Base-by-base conservation (phyloP, 1,140 invertebrate species). In the Cyphomyrmex costatus region DNA sequence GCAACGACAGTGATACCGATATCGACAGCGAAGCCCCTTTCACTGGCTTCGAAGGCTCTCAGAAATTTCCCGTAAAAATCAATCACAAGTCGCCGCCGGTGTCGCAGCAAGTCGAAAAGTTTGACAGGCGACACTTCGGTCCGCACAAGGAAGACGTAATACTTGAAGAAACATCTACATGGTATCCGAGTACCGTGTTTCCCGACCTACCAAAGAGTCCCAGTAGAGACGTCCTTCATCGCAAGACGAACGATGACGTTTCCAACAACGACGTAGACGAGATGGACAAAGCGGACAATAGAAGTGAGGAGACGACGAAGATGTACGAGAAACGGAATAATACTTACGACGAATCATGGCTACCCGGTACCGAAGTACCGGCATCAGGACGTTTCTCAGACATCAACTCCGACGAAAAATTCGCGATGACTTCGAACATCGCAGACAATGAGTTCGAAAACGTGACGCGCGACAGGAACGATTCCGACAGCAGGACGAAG, bases 51-150 rank as follows among this genome's bases (percentile, higher is more conserved):
- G 92, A 92, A 42, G 92, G 93, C 24, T 93, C 93, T 21, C 92
- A 93, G 79, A 94, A 94, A 60, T 92, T 94, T 60, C 92, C 93
- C 8, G 87, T 92, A 36, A 92, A 92, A 88, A 86, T 92, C 73
- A 94, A 92, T 77, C 90, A 94, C 60, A 93, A 93, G 78, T 91
- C 92, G 33, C 68, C 88, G 46, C 58, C 91, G 0, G 71, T 66
- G 10, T 51, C 86, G 12, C 74, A 87, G 68, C 90, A 92, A 10
- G 68, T 86, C 14, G 93, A 94, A 60, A 94, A 94, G 90, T 93
- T 94, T 71, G 94, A 94, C 87, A 91, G 93, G 51, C 90, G 94
- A 21, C 93, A 93, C 79, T 95, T 94, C 21, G 93, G 93, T 0
- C 90, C 93, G 21, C 86, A 90, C 3, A 94, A 93, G 36, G 16